These are phyloP conservation scores for Theristicus caerulescens DNA, from an alignment of 2,113 vertebrate species.

Conservation along the genomic window DNA sequence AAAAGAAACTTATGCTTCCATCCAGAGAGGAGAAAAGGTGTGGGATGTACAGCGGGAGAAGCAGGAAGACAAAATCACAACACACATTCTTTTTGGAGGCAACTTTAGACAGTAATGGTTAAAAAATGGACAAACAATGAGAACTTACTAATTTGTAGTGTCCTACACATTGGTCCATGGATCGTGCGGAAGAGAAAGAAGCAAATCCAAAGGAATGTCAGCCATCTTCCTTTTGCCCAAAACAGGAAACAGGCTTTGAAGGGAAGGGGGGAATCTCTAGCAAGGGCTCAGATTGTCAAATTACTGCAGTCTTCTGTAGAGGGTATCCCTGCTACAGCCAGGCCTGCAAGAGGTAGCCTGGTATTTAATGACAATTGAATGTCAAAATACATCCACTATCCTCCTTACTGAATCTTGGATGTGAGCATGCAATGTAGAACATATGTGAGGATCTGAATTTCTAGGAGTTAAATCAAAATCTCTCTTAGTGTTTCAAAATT, in stretches of 20 bases:
- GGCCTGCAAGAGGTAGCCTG: neutral
- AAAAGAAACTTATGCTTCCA: neutral
- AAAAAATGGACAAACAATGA: neutral
- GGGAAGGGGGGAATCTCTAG: neutral
- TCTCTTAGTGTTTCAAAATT: neutral
- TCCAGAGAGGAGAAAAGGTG: neutral
- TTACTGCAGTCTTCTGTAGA: neutral
- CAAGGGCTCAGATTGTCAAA: neutral
- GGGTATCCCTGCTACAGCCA: neutral
- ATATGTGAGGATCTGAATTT: neutral
- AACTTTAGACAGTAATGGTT: neutral
- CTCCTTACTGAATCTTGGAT: neutral
- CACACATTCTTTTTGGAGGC: neutral
- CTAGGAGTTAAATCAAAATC: neutral
- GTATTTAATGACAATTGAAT: neutral
- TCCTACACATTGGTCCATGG: neutral
- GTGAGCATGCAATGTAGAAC: neutral
- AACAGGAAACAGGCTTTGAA: neutral
- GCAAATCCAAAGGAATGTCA: neutral
- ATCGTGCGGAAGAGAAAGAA: neutral
- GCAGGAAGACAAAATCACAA: neutral
- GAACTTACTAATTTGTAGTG: neutral
- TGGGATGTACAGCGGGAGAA: neutral
- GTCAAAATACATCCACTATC: neutral
- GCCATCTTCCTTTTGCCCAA: neutral